These are phyloP conservation scores for Atherinosoma microstoma DNA, from an alignment of 2,797 vertebrate species.

Conservation along the genomic window DNA sequence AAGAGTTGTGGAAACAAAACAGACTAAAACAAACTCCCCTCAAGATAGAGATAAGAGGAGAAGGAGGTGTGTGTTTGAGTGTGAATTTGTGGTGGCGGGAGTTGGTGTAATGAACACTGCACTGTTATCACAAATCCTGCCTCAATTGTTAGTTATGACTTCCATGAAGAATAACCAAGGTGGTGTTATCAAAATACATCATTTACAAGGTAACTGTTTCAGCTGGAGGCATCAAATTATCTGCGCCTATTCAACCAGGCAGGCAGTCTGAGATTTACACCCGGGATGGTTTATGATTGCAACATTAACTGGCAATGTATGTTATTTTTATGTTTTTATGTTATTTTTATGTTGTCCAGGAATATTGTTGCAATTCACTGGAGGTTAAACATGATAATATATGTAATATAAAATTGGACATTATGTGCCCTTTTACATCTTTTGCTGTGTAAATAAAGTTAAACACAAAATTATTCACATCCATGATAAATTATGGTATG, in stretches of 20 bases:
- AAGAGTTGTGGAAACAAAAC: background rate
- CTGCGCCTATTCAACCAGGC: background rate
- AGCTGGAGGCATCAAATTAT: background rate
- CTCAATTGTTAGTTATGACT: constrained; percentile 46
- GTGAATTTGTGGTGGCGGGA: background rate
- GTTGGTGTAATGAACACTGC: constrained; percentile 44
- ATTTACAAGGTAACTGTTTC: constrained; percentile 22
- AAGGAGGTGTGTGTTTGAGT: constrained; percentile 1
- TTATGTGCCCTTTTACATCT: constrained; percentile 3
- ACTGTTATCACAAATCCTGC: constrained; percentile 28
- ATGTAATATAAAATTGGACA: background rate
- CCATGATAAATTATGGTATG: background rate
- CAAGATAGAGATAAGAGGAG: constrained; percentile 40
- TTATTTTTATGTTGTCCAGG: constrained; percentile 1
- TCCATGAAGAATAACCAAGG: constrained; percentile 43
- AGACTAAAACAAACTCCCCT: background rate
- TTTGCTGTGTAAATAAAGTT: background rate
- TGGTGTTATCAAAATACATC: constrained; percentile 23
- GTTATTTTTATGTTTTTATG: constrained; percentile 5
- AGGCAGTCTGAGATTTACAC: constrained; percentile 5
- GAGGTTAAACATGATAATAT: constrained; percentile 14
- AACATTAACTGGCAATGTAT: constrained; percentile 18
- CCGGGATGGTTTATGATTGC: constrained; percentile 3
- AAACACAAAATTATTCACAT: background rate
- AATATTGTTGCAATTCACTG: constrained; percentile 10